A percentile compares a stretch with the other conserved stretches of the same genome.
Evolutionary conservation across 1,140 invertebrate species (phyloP).

Genomic region (Ceratina calcarata): DNA sequence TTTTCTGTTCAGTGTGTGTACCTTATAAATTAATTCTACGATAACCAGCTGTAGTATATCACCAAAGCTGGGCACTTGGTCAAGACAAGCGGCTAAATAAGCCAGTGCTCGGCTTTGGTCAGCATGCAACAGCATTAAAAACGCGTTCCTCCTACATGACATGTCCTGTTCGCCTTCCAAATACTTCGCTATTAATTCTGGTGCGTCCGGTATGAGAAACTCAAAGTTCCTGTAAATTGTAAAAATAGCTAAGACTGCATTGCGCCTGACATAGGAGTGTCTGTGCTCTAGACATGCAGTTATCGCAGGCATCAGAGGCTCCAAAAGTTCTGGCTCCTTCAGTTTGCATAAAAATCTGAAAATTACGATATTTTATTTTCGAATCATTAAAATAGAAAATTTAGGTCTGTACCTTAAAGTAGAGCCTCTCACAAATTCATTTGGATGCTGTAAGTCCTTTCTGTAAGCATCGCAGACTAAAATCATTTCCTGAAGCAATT

Average conservation of each 20-base stretch:
- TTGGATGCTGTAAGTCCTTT: constrained; percentile 99
- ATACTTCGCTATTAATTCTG: constrained; percentile 97
- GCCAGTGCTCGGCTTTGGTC: constrained; percentile 95
- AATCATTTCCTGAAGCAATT: constrained; percentile 99
- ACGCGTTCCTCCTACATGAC: constrained; percentile 99
- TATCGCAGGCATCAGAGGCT: constrained; percentile 99
- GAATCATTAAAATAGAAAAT: background rate
- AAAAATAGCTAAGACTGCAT: constrained; percentile 99
- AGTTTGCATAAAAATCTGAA: constrained; percentile 95
- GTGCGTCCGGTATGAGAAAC: constrained; percentile 98
- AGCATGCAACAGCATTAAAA: constrained; percentile 98
- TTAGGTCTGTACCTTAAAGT: constrained; percentile 85
- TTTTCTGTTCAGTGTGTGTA: background rate
- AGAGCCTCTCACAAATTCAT: constrained; percentile 99
- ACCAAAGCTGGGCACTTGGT: constrained; percentile 96
- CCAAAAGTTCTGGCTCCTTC: constrained; percentile 98
- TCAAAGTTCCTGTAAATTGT: constrained; percentile 99
- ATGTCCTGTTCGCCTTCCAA: constrained; percentile 98
- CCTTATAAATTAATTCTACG: constrained; percentile 99
- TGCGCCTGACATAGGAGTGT: constrained; percentile 98
- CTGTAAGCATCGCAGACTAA: constrained; percentile 99
- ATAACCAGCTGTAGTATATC: constrained; percentile 99
- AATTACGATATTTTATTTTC: background rate
- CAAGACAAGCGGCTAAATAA: constrained; percentile 96
- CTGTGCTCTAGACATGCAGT: constrained; percentile 96